Base-by-base conservation (phyloP, 2,888 invertebrate species). In the Eupithecia tripunctaria region DNA sequence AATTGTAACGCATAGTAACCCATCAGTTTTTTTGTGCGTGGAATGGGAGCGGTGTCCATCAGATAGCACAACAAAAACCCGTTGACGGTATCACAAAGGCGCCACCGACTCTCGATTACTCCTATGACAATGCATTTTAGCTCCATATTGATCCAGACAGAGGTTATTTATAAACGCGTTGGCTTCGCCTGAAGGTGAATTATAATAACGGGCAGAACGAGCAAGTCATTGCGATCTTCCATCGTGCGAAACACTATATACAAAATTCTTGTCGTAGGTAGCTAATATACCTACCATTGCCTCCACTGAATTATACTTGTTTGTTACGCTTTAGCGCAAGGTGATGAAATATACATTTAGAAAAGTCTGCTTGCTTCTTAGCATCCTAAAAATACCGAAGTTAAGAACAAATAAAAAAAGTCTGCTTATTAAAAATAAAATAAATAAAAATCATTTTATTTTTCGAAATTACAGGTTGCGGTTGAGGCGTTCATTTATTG, bases 1-100 rank as follows among this genome's bases (percentile, higher is more conserved):
- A 66, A 72, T 77, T 70, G 80, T 80, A 82, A 56, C 32, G 32
- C 38, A 67, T 41, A 67, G 59, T 27, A 64, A 82, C 84, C 84
- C 82, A 84, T 87, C 80, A 76, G 70, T 91, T 93, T 92, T 93
- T 63, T 93, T 92, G 88, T 91, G 83, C 82, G 82, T 85, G 82
- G 90, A 94, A 94, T 94, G 92, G 91, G 92, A 93, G 94, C 93
- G 93, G 88, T 91, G 91, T 88, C 92, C 92, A 94, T 94, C 94
- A 93, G 94, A 94, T 94, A 94, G 90, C 84, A 84, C 83, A 85
- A 91, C 88, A 94, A 94, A 94, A 94, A 94, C 84, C 85, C 87
- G 93, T 87, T 89, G 93, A 93, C 91, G 90, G 91, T 83, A 80
- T 80, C 83, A 91, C 94, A 94, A 94, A 92, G 93, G 89, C 91